Evolutionary conservation across 2,888 invertebrate species (phyloP).

Genomic region (Pollenia angustigena): DNA sequence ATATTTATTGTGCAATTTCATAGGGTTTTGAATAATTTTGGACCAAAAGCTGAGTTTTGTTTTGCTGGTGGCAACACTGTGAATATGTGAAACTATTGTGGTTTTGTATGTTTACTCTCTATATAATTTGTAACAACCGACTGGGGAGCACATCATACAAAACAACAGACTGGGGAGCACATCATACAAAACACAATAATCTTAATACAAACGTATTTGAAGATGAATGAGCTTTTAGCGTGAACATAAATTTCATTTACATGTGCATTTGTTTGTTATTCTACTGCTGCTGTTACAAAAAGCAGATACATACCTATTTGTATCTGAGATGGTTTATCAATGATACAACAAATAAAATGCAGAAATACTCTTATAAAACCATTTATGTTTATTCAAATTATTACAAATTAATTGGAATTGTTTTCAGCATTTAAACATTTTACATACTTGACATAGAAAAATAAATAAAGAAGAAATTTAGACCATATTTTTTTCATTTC

Average conservation of each 20-base stretch:
- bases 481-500: background rate
- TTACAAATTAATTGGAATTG: conserved; percentile 7
- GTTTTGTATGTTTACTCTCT: background rate
- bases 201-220: conserved; percentile 1
- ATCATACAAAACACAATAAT: background rate
- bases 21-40: too few relatives aligned
- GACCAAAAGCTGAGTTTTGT: too few relatives aligned
- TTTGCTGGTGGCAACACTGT: background rate
- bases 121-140: background rate
- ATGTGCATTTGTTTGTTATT: background rate
- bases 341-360: background rate
- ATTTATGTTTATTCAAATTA: conserved; percentile 31
- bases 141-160: background rate
- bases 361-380: background rate
- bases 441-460: background rate
- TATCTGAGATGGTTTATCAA: conserved; percentile 22
- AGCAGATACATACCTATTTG: conserved; percentile 1
- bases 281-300: conserved; percentile 14
- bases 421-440: conserved; percentile 1
- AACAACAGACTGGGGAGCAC: background rate
- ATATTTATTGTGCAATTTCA: too few relatives aligned
- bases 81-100: background rate
- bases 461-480: background rate
- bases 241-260: conserved; percentile 50
- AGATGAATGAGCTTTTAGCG: conserved; percentile 54